Percentiles rank a stretch among this genome's conserved stretches.
These are phyloP conservation scores for Rostratula benghalensis DNA, from an alignment of 2,113 vertebrate species.

Conservation along the genomic window DNA sequence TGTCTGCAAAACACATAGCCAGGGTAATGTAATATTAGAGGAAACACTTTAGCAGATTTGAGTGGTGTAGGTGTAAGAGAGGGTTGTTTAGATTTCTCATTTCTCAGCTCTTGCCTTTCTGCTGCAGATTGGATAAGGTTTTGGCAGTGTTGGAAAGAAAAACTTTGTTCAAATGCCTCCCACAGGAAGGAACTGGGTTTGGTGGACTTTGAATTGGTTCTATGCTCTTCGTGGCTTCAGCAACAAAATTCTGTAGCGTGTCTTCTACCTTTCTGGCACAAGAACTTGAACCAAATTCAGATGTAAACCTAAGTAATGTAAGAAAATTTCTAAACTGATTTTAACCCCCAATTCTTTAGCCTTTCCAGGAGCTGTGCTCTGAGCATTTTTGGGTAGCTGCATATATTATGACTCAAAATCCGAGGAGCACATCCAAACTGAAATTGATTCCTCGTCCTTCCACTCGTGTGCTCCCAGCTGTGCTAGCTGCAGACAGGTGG, in stretches of 20 bases:
- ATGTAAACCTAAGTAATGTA: background rate
- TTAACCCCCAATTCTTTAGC: background rate
- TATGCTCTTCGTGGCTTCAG: background rate
- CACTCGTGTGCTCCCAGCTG: background rate
- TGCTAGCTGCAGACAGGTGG: background rate
- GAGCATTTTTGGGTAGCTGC: background rate
- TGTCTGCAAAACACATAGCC: background rate
- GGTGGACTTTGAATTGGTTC: background rate
- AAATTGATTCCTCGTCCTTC: background rate
- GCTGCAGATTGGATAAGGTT: background rate
- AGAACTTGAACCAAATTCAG: background rate
- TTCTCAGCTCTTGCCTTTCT: background rate
- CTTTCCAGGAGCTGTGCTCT: background rate
- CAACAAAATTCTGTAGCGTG: background rate
- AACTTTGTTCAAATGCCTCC: background rate
- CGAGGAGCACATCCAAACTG: background rate
- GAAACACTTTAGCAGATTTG: background rate
- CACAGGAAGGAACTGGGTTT: background rate
- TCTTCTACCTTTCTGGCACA: background rate
- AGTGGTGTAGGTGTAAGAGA: background rate
- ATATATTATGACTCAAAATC: background rate
- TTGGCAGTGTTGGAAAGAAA: background rate
- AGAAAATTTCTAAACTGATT: background rate
- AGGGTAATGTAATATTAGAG: background rate
- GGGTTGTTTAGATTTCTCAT: background rate